Evolutionary conservation across 2,797 vertebrate species (phyloP), one percentile per base, ranked within the genome.

Genomic region (Syncerus caffer): DNA sequence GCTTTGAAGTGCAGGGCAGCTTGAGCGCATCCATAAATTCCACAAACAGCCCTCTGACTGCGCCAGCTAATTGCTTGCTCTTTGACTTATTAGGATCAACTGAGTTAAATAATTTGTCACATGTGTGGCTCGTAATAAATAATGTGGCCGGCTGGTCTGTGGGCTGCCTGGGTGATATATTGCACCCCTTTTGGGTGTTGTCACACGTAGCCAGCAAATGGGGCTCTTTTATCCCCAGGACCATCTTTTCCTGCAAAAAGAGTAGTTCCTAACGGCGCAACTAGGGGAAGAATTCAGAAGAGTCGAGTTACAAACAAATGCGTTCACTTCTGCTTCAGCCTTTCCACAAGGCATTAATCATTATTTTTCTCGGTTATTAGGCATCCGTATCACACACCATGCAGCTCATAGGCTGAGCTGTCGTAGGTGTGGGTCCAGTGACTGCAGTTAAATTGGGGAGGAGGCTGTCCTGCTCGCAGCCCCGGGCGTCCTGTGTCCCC

Each of bases 41-140:
- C 98, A 98, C 98, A 98, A 99, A 98, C 99, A 99, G 99, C 98
- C 99, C 98, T 99, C 99, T 99, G 99, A 99, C 99, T 99, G 99
- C 93, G 99, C 99, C 99, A 99, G 99, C 99, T 99, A 99, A 99
- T 99, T 99, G 99, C 99, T 99, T 99, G 99, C 99, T 99, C 99
- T 99, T 99, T 99, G 99, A 99, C 99, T 99, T 99, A 98, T 99
- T 99, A 98, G 98, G 99, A 99, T 99, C 99, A 99, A 99, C 99
- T 98, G 99, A 99, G 99, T 99, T 99, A 99, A 99, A 99, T 99
- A 99, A 99, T 99, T 99, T 99, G 99, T 99, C 99, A 99, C 99
- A 99, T 99, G 98, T 99, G 99, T 98, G 98, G 99, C 99, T 99
- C 98, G 98, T 99, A 99, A 99, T 99, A 99, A 99, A 99, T 99